Percentiles rank a stretch among this genome's conserved stretches.
These are phyloP conservation scores for Lates calcarifer DNA, from an alignment of 2,113 vertebrate species.

Conservation along the genomic window DNA sequence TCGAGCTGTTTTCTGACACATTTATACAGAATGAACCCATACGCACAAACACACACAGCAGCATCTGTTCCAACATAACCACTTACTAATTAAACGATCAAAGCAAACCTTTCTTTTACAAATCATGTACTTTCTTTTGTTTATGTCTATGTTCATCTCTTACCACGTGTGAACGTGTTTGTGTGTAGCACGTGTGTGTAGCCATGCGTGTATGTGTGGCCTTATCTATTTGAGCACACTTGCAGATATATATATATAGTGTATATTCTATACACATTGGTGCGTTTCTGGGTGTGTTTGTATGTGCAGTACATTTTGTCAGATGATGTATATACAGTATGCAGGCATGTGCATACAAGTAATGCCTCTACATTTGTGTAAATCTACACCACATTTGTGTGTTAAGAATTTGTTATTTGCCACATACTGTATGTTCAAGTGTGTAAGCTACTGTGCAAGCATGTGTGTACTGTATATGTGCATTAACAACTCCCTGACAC, in stretches of 20 bases:
- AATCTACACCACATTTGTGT: not conserved
- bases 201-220: not conserved
- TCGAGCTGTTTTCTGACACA: constrained; percentile 8
- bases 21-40: not conserved
- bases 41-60: constrained; percentile 15
- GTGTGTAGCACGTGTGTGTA: constrained; percentile 27
- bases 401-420: not conserved
- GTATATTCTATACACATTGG: not conserved
- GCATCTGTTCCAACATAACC: constrained; percentile 59
- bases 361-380: not conserved
- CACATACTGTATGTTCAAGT: too few species aligned
- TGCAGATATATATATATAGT: too few species aligned
- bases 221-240: too few species aligned
- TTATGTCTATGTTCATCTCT: constrained; percentile 43
- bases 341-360: not conserved
- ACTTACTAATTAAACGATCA: constrained; percentile 59
- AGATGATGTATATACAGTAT: not conserved
- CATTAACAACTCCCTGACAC: not conserved
- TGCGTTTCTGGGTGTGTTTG: constrained; percentile 4
- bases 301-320: not conserved
- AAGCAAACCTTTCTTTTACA: constrained; percentile 56
- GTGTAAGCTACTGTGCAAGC: not conserved
- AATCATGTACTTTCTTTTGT: constrained; percentile 51
- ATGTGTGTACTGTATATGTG: not conserved
- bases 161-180: constrained; percentile 50